Evolutionary conservation across 2,113 vertebrate genomes (phyloP), one percentile per base, ranked within the genome.

Genomic region (Chionomys nivalis): DNA sequence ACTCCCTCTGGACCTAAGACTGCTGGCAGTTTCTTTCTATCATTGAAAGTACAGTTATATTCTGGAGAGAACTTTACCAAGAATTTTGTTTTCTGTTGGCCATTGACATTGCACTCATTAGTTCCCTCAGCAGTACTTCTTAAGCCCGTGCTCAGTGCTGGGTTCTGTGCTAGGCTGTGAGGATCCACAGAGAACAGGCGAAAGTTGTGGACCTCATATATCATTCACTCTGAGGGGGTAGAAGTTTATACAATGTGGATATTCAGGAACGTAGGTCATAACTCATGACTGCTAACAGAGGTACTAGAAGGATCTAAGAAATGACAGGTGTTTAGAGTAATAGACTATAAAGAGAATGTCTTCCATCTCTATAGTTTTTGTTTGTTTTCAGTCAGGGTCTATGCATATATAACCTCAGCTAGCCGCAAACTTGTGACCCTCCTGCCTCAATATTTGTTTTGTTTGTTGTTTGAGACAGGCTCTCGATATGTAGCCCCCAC

Each of bases 81-180:
- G 19, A 91, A 36, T 90, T 94, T 96, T 90, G 76, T 91, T 94
- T 96, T 95, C 66, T 91, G 1, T 88, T 95, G 55, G 14, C 88
- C n/a, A 91, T 75, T 94, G 73, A 87, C 4, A 65, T 87, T 68
- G 87, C 23, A 76, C 28, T 92, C 52, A 86, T 11, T 70, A 17
- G 39, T 79, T 78, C 42, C 65, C 31, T 52, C 44, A 91, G 70
- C 47, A 97, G 33, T 92, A 66, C 68, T 94, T 87, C 77, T 58
- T 90, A 81, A 96, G 55, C 0, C 9, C 65, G 26, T 91, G 63
- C 28, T 89, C 0, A 55, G 3, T 91, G 23, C 39, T 77, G 92
- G 86, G 33, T 8, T 83, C 76, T 91, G 36, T 92, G 91, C 19
- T 94, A 70, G 73, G 63, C 33, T 49, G 24, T 72, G n/a, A 72